A percentile compares a stretch with the other conserved stretches of the same genome.
phyloP scores from a whole-genome alignment of 2,888 invertebrate species.

The Troilus luridus region DNA sequence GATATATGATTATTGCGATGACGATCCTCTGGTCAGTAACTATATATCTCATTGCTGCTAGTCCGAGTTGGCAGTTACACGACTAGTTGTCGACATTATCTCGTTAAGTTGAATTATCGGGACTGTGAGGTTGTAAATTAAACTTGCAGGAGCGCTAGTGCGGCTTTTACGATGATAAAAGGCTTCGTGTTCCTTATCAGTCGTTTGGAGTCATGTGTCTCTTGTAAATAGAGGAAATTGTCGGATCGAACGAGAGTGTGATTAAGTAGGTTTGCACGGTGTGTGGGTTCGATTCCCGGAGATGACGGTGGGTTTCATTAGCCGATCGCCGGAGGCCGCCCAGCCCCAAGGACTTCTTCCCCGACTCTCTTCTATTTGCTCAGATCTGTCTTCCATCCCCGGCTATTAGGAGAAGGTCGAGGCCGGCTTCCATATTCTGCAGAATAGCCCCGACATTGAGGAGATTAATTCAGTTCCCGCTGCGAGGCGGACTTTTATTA shows the following conservation, averaged over 20 bases:
- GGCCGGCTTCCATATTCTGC: background rate
- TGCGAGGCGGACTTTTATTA: background rate
- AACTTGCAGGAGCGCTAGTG: background rate
- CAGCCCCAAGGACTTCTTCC: background rate
- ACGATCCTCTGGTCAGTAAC: background rate
- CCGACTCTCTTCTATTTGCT: constrained; percentile 17
- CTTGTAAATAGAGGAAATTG: background rate
- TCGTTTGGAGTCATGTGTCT: background rate
- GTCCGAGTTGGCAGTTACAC: background rate
- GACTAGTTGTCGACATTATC: constrained; percentile 25
- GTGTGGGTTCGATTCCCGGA: background rate
- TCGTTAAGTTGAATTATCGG: constrained; percentile 3
- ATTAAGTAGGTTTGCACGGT: background rate
- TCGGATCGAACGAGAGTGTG: background rate
- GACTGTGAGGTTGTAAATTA: background rate
- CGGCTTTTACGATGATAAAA: background rate
- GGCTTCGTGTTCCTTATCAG: background rate
- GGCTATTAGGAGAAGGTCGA: constrained; percentile 6
- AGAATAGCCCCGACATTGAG: background rate
- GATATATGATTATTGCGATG: background rate
- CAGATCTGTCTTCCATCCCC: constrained; percentile 28
- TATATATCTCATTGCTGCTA: background rate
- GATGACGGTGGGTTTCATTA: background rate
- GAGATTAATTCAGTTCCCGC: constrained; percentile 32
- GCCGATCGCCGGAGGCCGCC: background rate